These are phyloP conservation scores for roundworm (Caenorhabditis elegans) DNA, from an alignment of 1,140 invertebrate species.

Conservation along the genomic window DNA sequence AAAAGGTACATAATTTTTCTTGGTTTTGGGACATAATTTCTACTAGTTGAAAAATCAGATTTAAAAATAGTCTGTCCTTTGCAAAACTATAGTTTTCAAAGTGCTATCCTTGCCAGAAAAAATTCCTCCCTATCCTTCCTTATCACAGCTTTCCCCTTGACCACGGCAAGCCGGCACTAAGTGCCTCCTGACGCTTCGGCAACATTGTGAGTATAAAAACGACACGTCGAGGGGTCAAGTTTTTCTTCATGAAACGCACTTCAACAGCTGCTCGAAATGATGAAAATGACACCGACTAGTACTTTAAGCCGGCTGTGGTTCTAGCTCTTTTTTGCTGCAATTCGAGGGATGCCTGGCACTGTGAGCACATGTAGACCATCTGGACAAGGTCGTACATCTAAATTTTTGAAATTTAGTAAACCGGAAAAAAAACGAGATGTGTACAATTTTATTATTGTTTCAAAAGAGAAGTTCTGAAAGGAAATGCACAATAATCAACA, in stretches of 20 bases:
- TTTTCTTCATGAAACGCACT: neutral
- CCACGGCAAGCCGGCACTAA: neutral
- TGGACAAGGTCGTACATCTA: neutral
- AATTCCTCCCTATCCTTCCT: neutral
- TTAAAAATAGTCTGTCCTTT: too few species aligned
- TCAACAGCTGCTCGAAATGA: neutral
- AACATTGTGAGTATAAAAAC: constrained; percentile 6
- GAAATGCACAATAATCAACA: neutral
- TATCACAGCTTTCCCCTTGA: neutral
- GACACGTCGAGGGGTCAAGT: neutral
- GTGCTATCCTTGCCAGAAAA: neutral
- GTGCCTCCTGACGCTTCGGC: constrained; percentile 15
- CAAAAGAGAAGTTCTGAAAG: too few species aligned
- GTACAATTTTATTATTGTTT: too few species aligned
- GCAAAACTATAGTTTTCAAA: too few species aligned
- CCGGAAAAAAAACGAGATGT: too few species aligned
- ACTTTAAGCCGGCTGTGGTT: neutral
- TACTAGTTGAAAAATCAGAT: too few species aligned
- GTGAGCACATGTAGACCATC: neutral
- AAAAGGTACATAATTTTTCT: too few species aligned
- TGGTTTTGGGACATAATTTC: too few species aligned
- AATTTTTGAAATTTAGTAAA: too few species aligned
- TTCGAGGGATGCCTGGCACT: neutral
- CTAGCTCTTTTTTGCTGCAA: too few species aligned
- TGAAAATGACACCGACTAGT: neutral